Evolutionary conservation across 1,140 invertebrate species (phyloP), one percentile per base, ranked within the genome.

Genomic region (Sycophila sp.): DNA sequence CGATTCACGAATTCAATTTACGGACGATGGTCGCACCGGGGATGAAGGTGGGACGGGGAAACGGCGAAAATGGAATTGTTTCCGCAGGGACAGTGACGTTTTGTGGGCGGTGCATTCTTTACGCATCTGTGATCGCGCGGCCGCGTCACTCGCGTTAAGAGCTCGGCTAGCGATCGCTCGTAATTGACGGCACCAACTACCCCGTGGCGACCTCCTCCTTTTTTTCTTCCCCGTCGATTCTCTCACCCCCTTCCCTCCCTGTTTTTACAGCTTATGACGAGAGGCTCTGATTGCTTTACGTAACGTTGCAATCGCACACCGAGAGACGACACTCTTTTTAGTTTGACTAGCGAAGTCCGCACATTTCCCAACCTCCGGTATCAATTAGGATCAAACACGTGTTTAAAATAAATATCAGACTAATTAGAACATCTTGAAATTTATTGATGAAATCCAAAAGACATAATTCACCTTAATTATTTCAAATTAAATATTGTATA

Each of bases 31-130:
- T n/a, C n/a, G n/a, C n/a, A n/a, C n/a, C n/a, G n/a, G n/a, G n/a
- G n/a, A n/a, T n/a, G 64, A 70, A 45, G 73, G 63, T 47, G 69
- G 70, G 73, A 73, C 69, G 75, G 69, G 74, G 77, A 77, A 77
- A 77, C 69, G 65, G 73, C 66, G 73, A 79, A 75, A 75, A 79
- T 79, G 70, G 75, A 79, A 79, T 79, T 71, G 73, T 79, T 79
- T 77, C 73, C 76, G n/a, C n/a, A n/a, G 71, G 73, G 59, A 58
- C 36, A n/a, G n/a, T 63, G 68, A 64, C 68, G 60, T 70, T 64
- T 70, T 40, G 51, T 47, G 70, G 60, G 26, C 17, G 30, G 55
- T 65, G 60, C 63, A 53, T 72, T 72, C 59, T 69, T 64, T 64
- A 69, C 74, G 75, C 66, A 75, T 75, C 74, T 62, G 75, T 75